These are phyloP conservation scores for Globodera ellingtonae DNA, from an alignment of 1,140 invertebrate species.

Conservation along the genomic window DNA sequence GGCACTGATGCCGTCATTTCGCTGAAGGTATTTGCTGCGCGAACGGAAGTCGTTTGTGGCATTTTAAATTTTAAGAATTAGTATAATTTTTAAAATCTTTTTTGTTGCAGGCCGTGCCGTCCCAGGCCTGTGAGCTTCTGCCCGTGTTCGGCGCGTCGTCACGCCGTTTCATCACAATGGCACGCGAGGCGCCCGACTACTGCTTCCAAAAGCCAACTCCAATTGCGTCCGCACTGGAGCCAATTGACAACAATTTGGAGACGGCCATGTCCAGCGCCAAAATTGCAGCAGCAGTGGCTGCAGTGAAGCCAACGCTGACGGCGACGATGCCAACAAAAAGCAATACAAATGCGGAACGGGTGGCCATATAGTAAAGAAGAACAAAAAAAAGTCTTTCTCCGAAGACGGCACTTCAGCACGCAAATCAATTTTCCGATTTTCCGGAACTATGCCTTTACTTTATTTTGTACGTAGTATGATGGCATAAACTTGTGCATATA, in stretches of 20 bases:
- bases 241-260: neutral
- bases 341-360: neutral
- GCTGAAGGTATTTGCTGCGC: conserved; percentile 76
- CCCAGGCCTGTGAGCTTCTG: conserved; percentile 58
- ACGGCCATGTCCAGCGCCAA: neutral
- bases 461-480: neutral
- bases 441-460: neutral
- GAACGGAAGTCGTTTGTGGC: too few species aligned
- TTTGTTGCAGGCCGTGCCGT: conserved; percentile 54
- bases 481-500: too few species aligned
- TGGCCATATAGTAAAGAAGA: neutral
- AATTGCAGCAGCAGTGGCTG: neutral
- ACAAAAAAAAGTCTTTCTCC: neutral
- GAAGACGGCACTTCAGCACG: neutral
- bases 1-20: conserved; percentile 95
- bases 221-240: neutral
- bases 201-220: conserved; percentile 24
- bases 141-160: conserved; percentile 61
- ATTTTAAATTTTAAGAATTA: too few species aligned
- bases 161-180: conserved; percentile 55
- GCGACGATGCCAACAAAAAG: neutral
- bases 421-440: neutral
- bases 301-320: neutral
- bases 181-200: conserved; percentile 59
- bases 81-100: too few species aligned